Base-by-base conservation (phyloP, 2,888 invertebrate genomes). In the Argyresthia albistria region DNA sequence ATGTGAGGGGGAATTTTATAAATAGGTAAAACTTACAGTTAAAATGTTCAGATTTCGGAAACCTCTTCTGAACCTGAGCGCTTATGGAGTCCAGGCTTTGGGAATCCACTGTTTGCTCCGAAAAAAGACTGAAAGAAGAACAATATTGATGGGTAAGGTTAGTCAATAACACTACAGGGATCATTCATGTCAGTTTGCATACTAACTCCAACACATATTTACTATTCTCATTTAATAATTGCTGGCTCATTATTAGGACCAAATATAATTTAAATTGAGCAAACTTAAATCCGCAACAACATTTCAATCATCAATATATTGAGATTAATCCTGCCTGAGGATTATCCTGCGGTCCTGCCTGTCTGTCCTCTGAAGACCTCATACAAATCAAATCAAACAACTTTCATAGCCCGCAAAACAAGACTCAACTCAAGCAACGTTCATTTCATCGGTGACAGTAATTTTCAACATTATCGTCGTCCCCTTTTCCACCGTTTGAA, bases 31-130 rank as follows among this genome's bases (percentile, higher is more conserved):
- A 84, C 81, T 77, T 72, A 92, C 92, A 83, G 81, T 94, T 95
- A 68, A 94, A 95, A 71, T 93, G 92, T 65, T 95, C 95, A 52
- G 91, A 89, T 71, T 92, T 92, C 16, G 91, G 90, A 73, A 96
- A 96, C 61, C 91, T 91, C 69, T 94, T 94, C 69, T 94, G 93
- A 45, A 96, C 88, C 67, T 93, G 93, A 60, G 89, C 88, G 51
- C 93, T 92, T 63, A 97, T 89, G 46, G 89, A 89, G 65, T 97
- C 96, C 68, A 97, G 87, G 35, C 91, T 91, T 70, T 93, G 93
- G 54, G 90, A 89, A 70, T 93, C 93, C 36, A 93, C 90, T 55
- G 91, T 92, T 72, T 92, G 92, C 68, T 93, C 92, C 57, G 92
- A 92, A 64, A 94, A 88, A 64, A 94, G 88, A 68, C 93, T 94